Evolutionary conservation across 2,888 invertebrate species (phyloP), one percentile per base, ranked within the genome.

Genomic region (Dryomyza anilis): DNA sequence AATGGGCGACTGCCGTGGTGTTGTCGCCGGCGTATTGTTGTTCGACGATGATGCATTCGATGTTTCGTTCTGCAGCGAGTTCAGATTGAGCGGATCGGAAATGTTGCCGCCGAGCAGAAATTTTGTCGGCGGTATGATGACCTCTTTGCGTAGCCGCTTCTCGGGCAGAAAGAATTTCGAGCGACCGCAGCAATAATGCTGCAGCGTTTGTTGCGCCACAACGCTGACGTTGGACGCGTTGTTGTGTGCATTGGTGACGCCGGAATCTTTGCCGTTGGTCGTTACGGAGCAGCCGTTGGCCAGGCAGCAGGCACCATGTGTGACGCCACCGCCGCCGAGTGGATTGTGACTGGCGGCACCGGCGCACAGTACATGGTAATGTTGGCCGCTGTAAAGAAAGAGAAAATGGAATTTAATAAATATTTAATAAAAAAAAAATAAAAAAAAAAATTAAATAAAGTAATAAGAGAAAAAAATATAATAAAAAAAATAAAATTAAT

Each of bases 61-160:
- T 73, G 91, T 91, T 79, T 92, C 92, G 80, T 92, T 91, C 83
- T 91, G 94, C 74, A 98, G 86, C 78, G 96, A 95, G 78, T 94
- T 95, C 67, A 98, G 84, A 85, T 98, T 98, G 52, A 98, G 84
- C 0, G 97, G 98, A 86, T 98, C 98, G 72, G 92, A 92, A 72
- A 96, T 96, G 82, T 95, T 97, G 8, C 97, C 98, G 50, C 97
- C 98, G 2, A 97, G 87, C 12, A 81, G 70, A 84, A 98, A 97
- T 82, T 96, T 96, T 0, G 95, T 95, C 0, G 97, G 96, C 59
- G 95, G 91, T 74, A 95, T 92, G 71, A 92, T 88, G 63, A 87
- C 87, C 71, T 91, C 89, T 75, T 91, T 91, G 70, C 91, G 89
- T 58, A 90, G 86, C 64, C 91, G 87, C 75, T 92, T 92, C 73